These are phyloP conservation scores for Dinomys branickii DNA, from an alignment of 2,113 vertebrate species.

Conservation along the genomic window DNA sequence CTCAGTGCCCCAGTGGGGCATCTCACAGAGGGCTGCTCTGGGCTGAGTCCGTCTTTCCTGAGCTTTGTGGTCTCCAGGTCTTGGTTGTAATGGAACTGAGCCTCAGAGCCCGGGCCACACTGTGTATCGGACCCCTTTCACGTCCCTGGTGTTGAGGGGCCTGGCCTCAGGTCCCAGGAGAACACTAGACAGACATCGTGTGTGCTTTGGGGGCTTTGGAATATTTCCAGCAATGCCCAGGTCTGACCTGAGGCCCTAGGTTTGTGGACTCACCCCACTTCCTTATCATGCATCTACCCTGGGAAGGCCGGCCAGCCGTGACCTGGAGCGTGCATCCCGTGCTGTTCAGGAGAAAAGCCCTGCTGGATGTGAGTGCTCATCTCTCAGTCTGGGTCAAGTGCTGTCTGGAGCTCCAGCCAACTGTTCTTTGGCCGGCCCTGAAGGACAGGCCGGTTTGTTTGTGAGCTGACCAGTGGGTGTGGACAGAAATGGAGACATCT, in stretches of 20 bases:
- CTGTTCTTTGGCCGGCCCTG: conserved; percentile 31
- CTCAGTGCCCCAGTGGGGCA: background rate
- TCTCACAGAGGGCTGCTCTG: background rate
- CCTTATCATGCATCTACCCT: too few species aligned
- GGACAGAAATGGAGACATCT: background rate
- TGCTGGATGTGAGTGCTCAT: background rate
- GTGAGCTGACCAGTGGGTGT: background rate
- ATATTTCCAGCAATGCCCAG: background rate
- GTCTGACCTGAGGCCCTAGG: background rate
- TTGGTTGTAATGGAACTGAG: background rate
- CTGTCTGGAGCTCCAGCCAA: background rate
- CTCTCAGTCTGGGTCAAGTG: background rate
- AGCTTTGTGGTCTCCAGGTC: background rate
- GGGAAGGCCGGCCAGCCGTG: background rate
- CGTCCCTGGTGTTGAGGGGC: fast-evolving
- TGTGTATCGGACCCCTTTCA: background rate
- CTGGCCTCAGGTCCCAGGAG: background rate
- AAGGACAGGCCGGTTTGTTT: conserved; percentile 3
- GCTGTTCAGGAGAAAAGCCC: background rate
- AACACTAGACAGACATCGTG: background rate
- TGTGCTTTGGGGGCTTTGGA: fast-evolving
- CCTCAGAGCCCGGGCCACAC: background rate
- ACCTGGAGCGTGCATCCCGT: fast-evolving
- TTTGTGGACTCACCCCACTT: background rate
- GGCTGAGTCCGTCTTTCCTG: background rate